Evolutionary conservation across 2,888 invertebrate genomes (phyloP).

Genomic region (Meganola albula): DNA sequence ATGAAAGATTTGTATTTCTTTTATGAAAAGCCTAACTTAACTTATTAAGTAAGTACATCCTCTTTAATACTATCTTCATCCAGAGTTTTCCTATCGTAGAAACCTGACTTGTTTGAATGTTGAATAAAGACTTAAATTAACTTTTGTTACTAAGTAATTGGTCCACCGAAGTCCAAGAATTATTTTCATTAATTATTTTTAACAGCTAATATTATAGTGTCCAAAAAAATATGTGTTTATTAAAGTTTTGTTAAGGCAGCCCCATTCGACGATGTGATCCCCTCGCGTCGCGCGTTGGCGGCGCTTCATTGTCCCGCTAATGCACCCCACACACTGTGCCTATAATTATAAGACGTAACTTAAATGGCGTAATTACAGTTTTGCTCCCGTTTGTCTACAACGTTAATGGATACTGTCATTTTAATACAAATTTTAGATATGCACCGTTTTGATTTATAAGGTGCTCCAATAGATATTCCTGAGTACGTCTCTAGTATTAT

Average conservation of each 20-base stretch:
- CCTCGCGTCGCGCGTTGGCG: conserved; percentile 26
- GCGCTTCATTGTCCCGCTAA: conserved; percentile 53
- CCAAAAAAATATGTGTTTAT: conserved; percentile 25
- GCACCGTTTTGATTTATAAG: neutral
- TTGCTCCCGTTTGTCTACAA: conserved; percentile 48
- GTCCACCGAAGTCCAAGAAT: too few relatives aligned
- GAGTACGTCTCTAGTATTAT: too few relatives aligned
- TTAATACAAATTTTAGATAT: conserved; percentile 20
- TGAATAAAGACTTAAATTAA: too few relatives aligned
- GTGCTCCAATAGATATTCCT: too few relatives aligned
- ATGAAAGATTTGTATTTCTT: too few relatives aligned
- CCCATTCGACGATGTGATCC: conserved; percentile 20
- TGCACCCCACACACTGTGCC: conserved; percentile 53
- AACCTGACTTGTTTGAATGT: too few relatives aligned
- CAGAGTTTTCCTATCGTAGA: too few relatives aligned
- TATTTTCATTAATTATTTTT: neutral
- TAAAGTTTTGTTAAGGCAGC: conserved; percentile 31
- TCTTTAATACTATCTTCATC: too few relatives aligned
- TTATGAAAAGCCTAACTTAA: too few relatives aligned
- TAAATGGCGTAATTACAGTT: conserved; percentile 68
- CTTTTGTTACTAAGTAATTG: too few relatives aligned
- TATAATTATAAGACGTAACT: conserved; percentile 66
- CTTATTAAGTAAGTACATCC: too few relatives aligned
- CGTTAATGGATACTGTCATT: conserved; percentile 53
- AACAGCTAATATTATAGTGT: conserved; percentile 11